Conservation (phyloP, 2,888 invertebrate species). For the Heliconius erato region DNA sequence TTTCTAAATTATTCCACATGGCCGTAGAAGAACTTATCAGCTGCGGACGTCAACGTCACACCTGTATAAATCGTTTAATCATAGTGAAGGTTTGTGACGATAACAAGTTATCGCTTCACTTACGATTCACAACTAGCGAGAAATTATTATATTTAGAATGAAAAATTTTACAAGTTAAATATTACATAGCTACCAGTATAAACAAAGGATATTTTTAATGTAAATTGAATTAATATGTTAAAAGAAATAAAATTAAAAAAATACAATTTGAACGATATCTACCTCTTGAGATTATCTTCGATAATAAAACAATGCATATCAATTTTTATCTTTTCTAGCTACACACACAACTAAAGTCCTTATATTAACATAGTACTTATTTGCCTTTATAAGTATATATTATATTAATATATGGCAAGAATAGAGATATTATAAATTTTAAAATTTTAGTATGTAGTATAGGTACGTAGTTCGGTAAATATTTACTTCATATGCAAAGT, state of each 20-base stretch:
- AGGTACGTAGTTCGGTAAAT: constrained; percentile 15
- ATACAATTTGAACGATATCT: constrained; percentile 62
- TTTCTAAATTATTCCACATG: constrained; percentile 53
- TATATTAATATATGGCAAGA: background rate
- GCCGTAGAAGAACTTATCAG: constrained; percentile 63
- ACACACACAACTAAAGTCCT: constrained; percentile 19
- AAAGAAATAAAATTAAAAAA: constrained; percentile 24
- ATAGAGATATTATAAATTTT: background rate
- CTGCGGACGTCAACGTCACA: constrained; percentile 65
- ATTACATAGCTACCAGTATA: background rate
- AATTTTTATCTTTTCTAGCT: constrained; percentile 48
- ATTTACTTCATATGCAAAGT: constrained; percentile 28
- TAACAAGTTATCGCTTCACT: constrained; percentile 67
- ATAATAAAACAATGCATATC: constrained; percentile 57
- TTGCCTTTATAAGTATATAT: background rate
- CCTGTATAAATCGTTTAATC: constrained; percentile 75
- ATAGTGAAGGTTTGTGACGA: constrained; percentile 67
- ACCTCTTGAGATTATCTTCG: constrained; percentile 68
- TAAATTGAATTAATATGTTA: constrained; percentile 7
- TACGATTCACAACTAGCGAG: constrained; percentile 8
- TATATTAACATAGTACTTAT: constrained; percentile 24
- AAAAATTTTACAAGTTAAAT: background rate
- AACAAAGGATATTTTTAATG: background rate
- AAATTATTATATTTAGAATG: background rate
- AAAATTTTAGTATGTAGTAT: constrained; percentile 5